phyloP scores from a whole-genome alignment of 1,140 invertebrate species.

The Scaptomyza pallida region DNA sequence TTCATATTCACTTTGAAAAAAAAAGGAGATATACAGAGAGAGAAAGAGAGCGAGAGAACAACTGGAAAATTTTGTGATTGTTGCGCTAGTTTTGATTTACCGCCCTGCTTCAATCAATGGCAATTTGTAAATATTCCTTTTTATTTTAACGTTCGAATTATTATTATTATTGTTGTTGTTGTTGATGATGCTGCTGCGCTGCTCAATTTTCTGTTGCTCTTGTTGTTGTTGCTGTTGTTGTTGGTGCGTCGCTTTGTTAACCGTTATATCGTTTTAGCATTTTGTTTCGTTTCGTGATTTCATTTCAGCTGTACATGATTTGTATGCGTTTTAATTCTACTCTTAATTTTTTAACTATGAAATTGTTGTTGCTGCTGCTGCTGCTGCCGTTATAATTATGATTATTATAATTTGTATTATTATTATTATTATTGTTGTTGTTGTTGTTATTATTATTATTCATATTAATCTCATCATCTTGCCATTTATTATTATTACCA shows the following conservation, averaged over 20 bases:
- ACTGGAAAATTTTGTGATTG: constrained; percentile 13
- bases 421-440: no score
- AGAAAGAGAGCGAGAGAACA: constrained; percentile 25
- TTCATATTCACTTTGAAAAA: constrained; percentile 13
- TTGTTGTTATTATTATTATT: constrained; percentile 36
- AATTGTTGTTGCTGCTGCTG: constrained; percentile 40
- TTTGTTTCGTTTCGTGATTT: constrained; percentile 9
- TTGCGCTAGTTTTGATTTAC: background rate
- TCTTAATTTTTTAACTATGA: constrained; percentile 63
- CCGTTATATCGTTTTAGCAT: constrained; percentile 10
- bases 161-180: constrained; percentile 19
- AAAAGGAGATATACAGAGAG: background rate
- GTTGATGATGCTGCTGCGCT: constrained; percentile 2
- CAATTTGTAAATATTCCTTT: constrained; percentile 18
- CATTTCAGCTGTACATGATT: constrained; percentile 61
- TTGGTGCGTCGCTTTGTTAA: constrained; percentile 6
- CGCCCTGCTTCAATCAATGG: constrained; percentile 12
- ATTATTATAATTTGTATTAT: constrained; percentile 34
- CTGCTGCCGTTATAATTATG: constrained; percentile 13
- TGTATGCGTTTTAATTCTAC: constrained; percentile 70
- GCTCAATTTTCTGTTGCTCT: constrained; percentile 12
- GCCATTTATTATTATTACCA: constrained; percentile 32
- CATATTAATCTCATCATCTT: constrained; percentile 36
- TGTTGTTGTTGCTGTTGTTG: constrained; percentile 1
- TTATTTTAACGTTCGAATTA: no score